A percentile compares a stretch with the other conserved stretches of the same genome.
Evolutionary conservation across 2,888 invertebrate genomes (phyloP).

Genomic region (Campopleginae sp.): DNA sequence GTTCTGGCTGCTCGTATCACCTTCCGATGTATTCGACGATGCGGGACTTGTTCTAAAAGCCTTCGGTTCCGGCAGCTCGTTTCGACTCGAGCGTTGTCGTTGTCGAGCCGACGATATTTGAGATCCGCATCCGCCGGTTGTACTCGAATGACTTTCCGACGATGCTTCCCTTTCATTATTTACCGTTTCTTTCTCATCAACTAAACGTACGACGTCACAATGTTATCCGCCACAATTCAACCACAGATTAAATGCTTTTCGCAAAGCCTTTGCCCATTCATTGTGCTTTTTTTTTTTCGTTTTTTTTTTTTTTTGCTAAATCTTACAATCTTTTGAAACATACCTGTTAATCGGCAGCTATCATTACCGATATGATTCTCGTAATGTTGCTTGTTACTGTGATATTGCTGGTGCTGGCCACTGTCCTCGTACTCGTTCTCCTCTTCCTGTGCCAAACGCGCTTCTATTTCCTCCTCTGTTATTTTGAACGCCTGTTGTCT

Average conservation of each 20-base stretch:
- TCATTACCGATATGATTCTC: constrained; percentile 83
- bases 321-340: constrained; percentile 70
- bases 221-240: constrained; percentile 64
- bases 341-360: constrained; percentile 81
- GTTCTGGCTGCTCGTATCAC: constrained; percentile 72
- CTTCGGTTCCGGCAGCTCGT: constrained; percentile 69
- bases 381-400: constrained; percentile 66
- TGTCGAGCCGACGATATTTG: constrained; percentile 77
- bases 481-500: constrained; percentile 89
- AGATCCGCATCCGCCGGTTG: constrained; percentile 72
- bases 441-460: constrained; percentile 88
- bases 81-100: constrained; percentile 73
- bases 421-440: constrained; percentile 79
- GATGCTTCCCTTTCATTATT: constrained; percentile 82
- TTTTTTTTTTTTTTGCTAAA: constrained; percentile 33
- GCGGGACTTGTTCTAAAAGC: constrained; percentile 54
- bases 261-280: constrained; percentile 40
- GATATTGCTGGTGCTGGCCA: constrained; percentile 63
- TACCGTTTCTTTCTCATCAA: constrained; percentile 83
- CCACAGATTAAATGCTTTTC: constrained; percentile 60
- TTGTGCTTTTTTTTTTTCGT: constrained; percentile 18
- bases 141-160: constrained; percentile 80
- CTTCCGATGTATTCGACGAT: constrained; percentile 69
- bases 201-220: constrained; percentile 76
- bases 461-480: constrained; percentile 92